Evolutionary conservation across 2,888 invertebrate species (phyloP).

Genomic region (Diarsia mendica): DNA sequence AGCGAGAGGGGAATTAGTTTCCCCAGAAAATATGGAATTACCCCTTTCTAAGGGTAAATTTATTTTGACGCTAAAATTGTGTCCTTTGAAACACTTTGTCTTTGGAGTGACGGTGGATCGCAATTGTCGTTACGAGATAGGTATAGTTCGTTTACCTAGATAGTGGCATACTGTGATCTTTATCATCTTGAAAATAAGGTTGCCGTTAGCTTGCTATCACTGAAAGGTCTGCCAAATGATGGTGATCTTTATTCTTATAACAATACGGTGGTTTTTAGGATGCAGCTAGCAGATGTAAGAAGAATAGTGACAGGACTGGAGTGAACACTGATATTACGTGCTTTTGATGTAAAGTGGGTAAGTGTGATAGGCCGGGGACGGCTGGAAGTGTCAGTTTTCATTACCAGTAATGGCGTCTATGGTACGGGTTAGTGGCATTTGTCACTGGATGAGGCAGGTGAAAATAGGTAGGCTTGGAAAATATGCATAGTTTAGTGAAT

Average conservation of each 20-base stretch:
- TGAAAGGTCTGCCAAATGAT: not conserved
- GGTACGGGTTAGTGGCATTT: not conserved
- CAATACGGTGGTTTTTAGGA: not conserved
- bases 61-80: slow-evolving; percentile 53
- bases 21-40: slow-evolving; percentile 66
- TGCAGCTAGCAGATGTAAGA: not conserved
- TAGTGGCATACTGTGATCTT: not conserved
- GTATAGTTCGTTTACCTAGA: not conserved
- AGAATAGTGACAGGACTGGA: not conserved
- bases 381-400: slow-evolving; percentile 24
- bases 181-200: not conserved
- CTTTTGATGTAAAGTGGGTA: slow-evolving; percentile 53
- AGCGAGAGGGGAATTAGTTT: slow-evolving; percentile 47
- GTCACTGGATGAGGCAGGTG: not conserved
- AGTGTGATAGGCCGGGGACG: slow-evolving; percentile 17
- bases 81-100: slow-evolving; percentile 52
- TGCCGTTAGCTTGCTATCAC: not conserved
- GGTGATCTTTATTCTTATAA: not conserved
- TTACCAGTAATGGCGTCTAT: slow-evolving; percentile 17
- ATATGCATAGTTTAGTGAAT: not conserved
- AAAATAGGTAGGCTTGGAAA: no score
- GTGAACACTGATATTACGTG: slow-evolving; percentile 35
- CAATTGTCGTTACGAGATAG: slow-evolving; percentile 55
- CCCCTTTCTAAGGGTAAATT: slow-evolving; percentile 56
- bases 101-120: slow-evolving; percentile 41